Conservation (phyloP, 2,113 vertebrate species). For the Petaurus breviceps region DNA sequence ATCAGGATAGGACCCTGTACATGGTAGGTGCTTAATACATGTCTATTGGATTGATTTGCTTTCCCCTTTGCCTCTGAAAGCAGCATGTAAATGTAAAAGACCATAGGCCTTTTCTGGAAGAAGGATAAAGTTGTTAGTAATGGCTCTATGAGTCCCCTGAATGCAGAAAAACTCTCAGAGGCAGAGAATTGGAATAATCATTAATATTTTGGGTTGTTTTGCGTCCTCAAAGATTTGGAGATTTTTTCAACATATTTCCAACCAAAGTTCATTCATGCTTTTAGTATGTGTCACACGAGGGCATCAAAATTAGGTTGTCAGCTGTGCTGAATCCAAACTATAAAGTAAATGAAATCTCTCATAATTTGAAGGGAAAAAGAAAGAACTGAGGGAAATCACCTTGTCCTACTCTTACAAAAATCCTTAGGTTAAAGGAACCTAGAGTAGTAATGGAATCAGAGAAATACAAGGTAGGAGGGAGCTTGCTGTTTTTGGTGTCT, state of each 20-base stretch:
- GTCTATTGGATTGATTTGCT: neutral
- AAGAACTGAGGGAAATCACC: neutral
- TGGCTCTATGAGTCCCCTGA: neutral
- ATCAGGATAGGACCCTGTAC: neutral
- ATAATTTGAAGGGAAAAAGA: neutral
- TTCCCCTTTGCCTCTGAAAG: neutral
- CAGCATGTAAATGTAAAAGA: neutral
- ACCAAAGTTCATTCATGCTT: neutral
- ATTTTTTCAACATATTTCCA: neutral
- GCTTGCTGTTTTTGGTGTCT: neutral
- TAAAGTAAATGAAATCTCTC: neutral
- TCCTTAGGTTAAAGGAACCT: neutral
- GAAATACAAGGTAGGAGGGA: neutral
- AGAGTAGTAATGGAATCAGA: neutral
- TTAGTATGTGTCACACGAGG: neutral
- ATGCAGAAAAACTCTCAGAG: neutral
- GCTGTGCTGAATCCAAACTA: neutral
- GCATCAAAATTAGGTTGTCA: neutral
- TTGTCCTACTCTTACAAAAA: neutral
- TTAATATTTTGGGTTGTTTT: neutral
- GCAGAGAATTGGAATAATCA: neutral
- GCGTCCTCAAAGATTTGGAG: neutral
- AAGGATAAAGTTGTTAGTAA: neutral
- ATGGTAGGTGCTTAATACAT: neutral
- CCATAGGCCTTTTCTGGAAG: neutral